A percentile compares a stretch with the other conserved stretches of the same genome.
Evolutionary conservation across 2,888 invertebrate species (phyloP).

Genomic region (Oligia latruncula): DNA sequence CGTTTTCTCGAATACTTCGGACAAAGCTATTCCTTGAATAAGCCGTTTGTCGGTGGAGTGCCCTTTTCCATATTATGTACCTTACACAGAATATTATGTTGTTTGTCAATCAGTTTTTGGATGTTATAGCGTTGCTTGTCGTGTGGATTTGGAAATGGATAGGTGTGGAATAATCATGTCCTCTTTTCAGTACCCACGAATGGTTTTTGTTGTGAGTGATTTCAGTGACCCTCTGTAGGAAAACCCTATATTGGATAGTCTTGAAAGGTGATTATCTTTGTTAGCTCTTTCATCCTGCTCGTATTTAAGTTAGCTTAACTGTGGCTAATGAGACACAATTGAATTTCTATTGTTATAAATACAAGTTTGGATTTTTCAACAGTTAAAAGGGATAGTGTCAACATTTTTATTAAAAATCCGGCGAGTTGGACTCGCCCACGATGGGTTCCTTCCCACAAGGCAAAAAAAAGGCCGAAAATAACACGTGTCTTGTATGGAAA

Average conservation of each 20-base stretch:
- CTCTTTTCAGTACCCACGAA: neutral
- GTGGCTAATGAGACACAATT: too few species aligned
- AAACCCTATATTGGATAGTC: neutral
- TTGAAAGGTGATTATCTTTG: neutral
- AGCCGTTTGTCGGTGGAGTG: slow-evolving; percentile 26
- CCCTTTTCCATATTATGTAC: slow-evolving; percentile 39
- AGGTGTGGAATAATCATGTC: slow-evolving; percentile 11
- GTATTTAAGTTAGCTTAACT: too few species aligned
- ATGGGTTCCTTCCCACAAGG: too few species aligned
- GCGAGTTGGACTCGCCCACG: too few species aligned
- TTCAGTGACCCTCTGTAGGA: neutral
- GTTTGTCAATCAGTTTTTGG: slow-evolving; percentile 37
- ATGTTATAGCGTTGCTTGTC: neutral
- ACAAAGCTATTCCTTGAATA: slow-evolving; percentile 37
- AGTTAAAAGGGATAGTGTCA: too few species aligned
- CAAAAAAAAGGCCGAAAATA: too few species aligned
- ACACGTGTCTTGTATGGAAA: too few species aligned
- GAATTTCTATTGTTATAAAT: too few species aligned
- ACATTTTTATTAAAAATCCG: too few species aligned
- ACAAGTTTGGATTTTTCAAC: too few species aligned
- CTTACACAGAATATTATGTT: slow-evolving; percentile 17
- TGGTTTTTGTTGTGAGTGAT: slow-evolving; percentile 13
- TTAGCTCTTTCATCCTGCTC: neutral
- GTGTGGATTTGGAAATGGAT: slow-evolving; percentile 13
- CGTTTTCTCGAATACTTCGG: slow-evolving; percentile 39